Conservation (phyloP, 2,888 invertebrate species). For the Branchellion lobata region DNA sequence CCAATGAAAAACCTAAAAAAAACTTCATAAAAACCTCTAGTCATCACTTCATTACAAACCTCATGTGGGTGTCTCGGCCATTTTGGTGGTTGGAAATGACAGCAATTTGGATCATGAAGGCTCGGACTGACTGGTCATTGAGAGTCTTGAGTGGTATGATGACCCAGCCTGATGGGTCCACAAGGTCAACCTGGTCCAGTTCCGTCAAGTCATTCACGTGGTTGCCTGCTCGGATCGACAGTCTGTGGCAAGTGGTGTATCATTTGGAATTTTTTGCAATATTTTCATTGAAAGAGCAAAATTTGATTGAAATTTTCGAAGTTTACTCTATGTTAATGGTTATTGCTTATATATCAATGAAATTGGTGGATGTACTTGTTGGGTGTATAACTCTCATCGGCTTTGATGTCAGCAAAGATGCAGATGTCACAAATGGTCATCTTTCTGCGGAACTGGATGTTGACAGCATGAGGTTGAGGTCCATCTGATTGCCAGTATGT, state of each 20-base stretch:
- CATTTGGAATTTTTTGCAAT: no score
- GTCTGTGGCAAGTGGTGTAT: slow-evolving; percentile 52
- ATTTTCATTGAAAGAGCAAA: no score
- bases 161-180: slow-evolving; percentile 95
- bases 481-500: slow-evolving; percentile 99
- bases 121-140: slow-evolving; percentile 77
- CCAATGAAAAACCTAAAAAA: no score
- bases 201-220: slow-evolving; percentile 95
- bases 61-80: slow-evolving; percentile 94
- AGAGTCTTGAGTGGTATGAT: slow-evolving; percentile 86
- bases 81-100: slow-evolving; percentile 94
- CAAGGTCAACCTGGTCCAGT: slow-evolving; percentile 81
- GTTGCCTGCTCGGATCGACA: slow-evolving; percentile 76
- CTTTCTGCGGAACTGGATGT: slow-evolving; percentile 91
- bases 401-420: slow-evolving; percentile 93
- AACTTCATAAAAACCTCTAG: no score
- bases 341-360: not conserved
- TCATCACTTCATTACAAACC: no score
- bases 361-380: slow-evolving; percentile 67
- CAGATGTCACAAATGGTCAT: slow-evolving; percentile 92
- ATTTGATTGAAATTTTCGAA: no score
- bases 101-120: slow-evolving; percentile 71
- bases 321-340: no score
- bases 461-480: slow-evolving; percentile 92
- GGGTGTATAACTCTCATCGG: slow-evolving; percentile 98